A percentile compares a stretch with the other conserved stretches of the same genome.
These are phyloP conservation scores for Labia minor DNA, from an alignment of 2,888 invertebrate species.

Conservation along the genomic window DNA sequence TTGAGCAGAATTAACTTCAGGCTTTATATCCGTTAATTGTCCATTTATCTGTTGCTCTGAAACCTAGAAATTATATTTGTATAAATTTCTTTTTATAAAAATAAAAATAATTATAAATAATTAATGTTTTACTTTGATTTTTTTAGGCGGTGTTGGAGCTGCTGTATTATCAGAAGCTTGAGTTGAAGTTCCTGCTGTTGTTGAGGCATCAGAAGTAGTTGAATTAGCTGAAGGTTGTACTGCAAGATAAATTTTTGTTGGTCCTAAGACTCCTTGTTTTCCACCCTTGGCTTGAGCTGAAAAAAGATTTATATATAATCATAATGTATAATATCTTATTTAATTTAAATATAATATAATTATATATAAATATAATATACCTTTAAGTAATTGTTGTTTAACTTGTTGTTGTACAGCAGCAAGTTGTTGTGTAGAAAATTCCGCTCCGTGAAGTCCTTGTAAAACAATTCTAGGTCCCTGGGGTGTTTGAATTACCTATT, in stretches of 20 bases:
- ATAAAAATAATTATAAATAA: too few relatives aligned
- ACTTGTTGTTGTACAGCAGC: constrained; percentile 79
- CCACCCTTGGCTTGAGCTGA: constrained; percentile 77
- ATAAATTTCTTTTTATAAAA: too few relatives aligned
- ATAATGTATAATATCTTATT: background rate
- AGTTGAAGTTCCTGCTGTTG: constrained; percentile 24
- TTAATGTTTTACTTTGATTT: background rate
- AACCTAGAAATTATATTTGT: background rate
- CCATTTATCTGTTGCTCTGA: background rate
- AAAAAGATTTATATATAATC: constrained; percentile 28
- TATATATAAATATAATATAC: constrained; percentile 39
- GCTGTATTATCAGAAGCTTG: constrained; percentile 28
- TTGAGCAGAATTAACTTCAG: constrained; percentile 32
- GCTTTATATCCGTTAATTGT: background rate
- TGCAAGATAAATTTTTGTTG: constrained; percentile 75
- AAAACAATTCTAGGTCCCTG: constrained; percentile 77
- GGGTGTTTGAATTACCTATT: constrained; percentile 61
- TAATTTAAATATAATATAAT: constrained; percentile 2
- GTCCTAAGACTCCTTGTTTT: constrained; percentile 72
- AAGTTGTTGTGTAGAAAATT: constrained; percentile 70
- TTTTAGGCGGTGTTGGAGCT: constrained; percentile 29
- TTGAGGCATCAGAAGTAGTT: constrained; percentile 25
- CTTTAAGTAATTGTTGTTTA: constrained; percentile 76
- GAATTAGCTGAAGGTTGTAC: constrained; percentile 55
- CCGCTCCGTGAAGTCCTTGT: constrained; percentile 72